phyloP scores from a whole-genome alignment of 1,140 invertebrate species.

The Chionoecetes opilio region DNA sequence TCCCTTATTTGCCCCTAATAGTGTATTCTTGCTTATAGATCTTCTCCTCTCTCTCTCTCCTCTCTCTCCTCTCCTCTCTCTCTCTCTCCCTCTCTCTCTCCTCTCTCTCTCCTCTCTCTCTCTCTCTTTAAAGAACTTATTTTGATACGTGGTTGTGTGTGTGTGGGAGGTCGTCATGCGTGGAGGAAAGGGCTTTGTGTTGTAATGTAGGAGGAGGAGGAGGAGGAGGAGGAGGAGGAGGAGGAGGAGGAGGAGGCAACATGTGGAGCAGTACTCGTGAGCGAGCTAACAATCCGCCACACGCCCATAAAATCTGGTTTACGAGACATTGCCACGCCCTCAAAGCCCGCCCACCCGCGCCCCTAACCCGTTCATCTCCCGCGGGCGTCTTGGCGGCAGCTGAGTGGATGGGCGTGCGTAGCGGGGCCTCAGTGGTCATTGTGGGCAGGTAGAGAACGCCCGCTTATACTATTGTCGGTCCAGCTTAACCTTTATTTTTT shows the following conservation, averaged over 20 bases:
- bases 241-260: background rate
- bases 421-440: background rate
- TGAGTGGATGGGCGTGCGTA: background rate
- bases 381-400: background rate
- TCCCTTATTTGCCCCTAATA: background rate
- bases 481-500: background rate
- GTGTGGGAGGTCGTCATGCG: too few species aligned
- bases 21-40: background rate
- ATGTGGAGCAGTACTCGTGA: background rate
- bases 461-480: background rate
- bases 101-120: background rate
- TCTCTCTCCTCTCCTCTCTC: background rate
- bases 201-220: too few species aligned
- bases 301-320: slow-evolving; percentile 52
- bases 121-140: too few species aligned
- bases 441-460: background rate
- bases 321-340: slow-evolving; percentile 55
- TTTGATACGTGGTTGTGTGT: too few species aligned
- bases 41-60: background rate
- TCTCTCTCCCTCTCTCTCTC: slow-evolving; percentile 4
- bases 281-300: background rate
- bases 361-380: slow-evolving; percentile 33
- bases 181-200: too few species aligned
- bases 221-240: too few species aligned
- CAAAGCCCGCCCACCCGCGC: background rate